A percentile compares a stretch with the other conserved stretches of the same genome.
Evolutionary conservation across 2,113 vertebrate genomes (phyloP).

Genomic region (Labeo catla): DNA sequence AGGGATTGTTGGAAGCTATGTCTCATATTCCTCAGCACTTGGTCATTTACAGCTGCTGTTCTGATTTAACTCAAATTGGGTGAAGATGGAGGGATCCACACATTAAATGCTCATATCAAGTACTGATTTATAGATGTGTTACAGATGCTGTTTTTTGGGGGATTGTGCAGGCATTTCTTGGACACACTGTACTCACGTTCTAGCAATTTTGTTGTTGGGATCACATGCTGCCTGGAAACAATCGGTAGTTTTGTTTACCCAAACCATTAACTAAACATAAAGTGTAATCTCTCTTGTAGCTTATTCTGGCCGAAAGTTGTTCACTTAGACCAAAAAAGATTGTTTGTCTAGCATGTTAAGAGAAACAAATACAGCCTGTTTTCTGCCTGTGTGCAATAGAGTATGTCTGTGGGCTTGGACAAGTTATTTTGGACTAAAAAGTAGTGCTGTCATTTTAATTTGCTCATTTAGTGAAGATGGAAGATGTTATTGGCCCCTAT

Average conservation of each 20-base stretch:
- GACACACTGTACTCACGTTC: neutral
- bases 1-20: neutral
- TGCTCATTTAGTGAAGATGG: neutral
- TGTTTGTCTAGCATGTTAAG: neutral
- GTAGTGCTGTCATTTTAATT: neutral
- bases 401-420: neutral
- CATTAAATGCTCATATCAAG: neutral
- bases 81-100: neutral
- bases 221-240: neutral
- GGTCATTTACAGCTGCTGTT: neutral
- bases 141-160: neutral
- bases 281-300: too few relatives aligned
- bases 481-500: neutral
- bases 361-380: neutral
- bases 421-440: neutral
- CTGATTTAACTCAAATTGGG: neutral
- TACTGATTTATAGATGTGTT: neutral
- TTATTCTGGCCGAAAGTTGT: neutral
- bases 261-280: neutral
- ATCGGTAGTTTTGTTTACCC: neutral
- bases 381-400: neutral
- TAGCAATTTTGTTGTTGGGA: neutral
- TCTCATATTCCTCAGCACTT: slow-evolving; percentile 7
- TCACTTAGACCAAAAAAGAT: neutral
- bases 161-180: neutral